phyloP scores from a whole-genome alignment of 37 sponge, comb jelly and placozoan genomes.

The Bolinopsis microptera region DNA sequence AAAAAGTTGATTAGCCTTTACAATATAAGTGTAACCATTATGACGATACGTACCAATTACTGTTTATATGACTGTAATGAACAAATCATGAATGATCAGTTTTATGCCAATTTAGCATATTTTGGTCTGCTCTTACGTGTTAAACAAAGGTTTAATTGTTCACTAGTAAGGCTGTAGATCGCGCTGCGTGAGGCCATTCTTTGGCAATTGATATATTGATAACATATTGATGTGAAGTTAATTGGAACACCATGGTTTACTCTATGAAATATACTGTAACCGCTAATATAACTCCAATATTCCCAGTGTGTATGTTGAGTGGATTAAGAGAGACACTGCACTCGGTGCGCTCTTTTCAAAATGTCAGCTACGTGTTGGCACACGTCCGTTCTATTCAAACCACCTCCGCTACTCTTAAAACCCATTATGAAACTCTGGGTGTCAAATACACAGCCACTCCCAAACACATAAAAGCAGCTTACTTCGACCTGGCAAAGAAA shows the following conservation, averaged over 20 bases:
- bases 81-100: background rate
- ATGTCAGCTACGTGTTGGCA: background rate
- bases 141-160: background rate
- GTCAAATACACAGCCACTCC: constrained; percentile 32
- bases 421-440: constrained; percentile 65
- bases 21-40: too few relatives aligned
- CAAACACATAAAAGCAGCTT: constrained; percentile 62
- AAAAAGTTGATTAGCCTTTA: too few relatives aligned
- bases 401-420: background rate
- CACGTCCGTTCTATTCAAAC: background rate
- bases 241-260: too few relatives aligned
- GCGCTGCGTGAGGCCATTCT: background rate
- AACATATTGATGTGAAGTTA: too few relatives aligned
- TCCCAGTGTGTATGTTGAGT: background rate
- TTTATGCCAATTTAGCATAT: background rate
- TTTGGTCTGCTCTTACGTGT: background rate
- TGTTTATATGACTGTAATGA: background rate
- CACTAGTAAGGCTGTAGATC: background rate
- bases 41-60: too few relatives aligned
- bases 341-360: background rate
- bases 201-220: background rate
- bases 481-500: constrained; percentile 61
- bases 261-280: too few relatives aligned
- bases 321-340: background rate
- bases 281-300: background rate